These are phyloP conservation scores for Periparus ater DNA, from an alignment of 2,797 vertebrate species.

Conservation along the genomic window DNA sequence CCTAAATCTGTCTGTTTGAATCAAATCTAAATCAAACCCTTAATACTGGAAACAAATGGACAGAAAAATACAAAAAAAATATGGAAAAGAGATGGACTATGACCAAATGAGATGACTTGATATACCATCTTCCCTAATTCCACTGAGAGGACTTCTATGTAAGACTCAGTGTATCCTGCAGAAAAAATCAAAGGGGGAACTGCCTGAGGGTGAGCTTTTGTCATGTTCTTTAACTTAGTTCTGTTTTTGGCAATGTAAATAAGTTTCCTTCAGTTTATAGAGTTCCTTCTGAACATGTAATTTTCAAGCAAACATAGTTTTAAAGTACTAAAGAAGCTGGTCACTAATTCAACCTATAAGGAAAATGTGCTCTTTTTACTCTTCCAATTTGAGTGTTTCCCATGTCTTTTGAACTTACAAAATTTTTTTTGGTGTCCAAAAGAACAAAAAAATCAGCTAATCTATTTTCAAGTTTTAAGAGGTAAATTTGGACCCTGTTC, in stretches of 20 bases:
- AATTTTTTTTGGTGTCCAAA: not conserved
- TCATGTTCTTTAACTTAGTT: not conserved
- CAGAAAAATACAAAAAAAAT: too few species aligned
- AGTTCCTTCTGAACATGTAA: not conserved
- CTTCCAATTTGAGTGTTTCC: not conserved
- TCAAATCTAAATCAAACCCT: not conserved
- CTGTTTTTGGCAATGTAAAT: not conserved
- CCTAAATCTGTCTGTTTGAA: not conserved
- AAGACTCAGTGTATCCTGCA: not conserved
- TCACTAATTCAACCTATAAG: not conserved
- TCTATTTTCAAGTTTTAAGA: not conserved
- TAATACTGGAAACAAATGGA: not conserved
- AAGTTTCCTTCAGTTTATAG: not conserved
- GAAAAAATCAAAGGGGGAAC: not conserved
- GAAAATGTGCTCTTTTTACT: accelerated
- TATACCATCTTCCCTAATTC: not conserved
- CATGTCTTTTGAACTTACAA: not conserved
- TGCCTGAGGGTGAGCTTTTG: not conserved
- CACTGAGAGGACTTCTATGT: not conserved
- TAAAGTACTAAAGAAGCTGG: not conserved
- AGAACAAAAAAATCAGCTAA: not conserved
- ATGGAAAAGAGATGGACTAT: too few species aligned
- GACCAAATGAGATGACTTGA: not conserved
- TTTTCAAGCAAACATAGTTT: not conserved
- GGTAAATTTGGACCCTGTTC: not conserved